Evolutionary conservation across 1,140 invertebrate genomes (phyloP), one percentile per base, ranked within the genome.

Genomic region (Drosophila sechellia): DNA sequence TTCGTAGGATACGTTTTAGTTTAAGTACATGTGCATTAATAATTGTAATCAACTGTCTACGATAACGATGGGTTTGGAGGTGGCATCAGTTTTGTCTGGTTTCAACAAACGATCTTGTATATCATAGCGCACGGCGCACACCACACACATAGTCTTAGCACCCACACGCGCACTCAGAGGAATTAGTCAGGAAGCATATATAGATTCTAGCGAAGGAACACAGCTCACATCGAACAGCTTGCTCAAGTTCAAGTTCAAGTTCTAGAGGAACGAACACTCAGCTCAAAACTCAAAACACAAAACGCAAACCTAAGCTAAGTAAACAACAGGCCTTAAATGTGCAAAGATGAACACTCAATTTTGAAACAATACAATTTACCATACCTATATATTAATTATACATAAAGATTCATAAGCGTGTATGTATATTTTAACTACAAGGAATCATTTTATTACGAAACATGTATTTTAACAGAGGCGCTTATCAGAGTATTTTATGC

Each of bases 251-350:
- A 54, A 66, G 57, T 25, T 85, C 81, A 86, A 85, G 52, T n/a
- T 35, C 39, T 49, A 66, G 57, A 20, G 25, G 34, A 60, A 43
- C 54, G 34, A 60, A 43, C 54, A 54, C 35, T 15, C 52, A 46
- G 63, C 58, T 39, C 57, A 66, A 80, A 75, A 50, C 39, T 20
- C 39, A 58, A 66, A 66, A 22, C 20, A 3, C 20, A 22, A 22
- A 22, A 22, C 20, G 3, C 20, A 22, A 22, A 46, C 43, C 50
- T 79, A 79, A 61, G 52, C 64, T 78, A 75, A 63, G 80, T 79
- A 17, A 77, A 89, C 79, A 59, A 84, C 80, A 90, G 80, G 84
- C 84, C 84, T 89, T 89, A 84, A 90, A 84, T 89, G 84, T 89
- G 84, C 84, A 90, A 89, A 89, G 68, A 89, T 80, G 56, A 87